Percentiles rank a stretch among this genome's conserved stretches.
phyloP scores from a whole-genome alignment of 2,888 invertebrate genomes.

The Agrotis exclamationis region DNA sequence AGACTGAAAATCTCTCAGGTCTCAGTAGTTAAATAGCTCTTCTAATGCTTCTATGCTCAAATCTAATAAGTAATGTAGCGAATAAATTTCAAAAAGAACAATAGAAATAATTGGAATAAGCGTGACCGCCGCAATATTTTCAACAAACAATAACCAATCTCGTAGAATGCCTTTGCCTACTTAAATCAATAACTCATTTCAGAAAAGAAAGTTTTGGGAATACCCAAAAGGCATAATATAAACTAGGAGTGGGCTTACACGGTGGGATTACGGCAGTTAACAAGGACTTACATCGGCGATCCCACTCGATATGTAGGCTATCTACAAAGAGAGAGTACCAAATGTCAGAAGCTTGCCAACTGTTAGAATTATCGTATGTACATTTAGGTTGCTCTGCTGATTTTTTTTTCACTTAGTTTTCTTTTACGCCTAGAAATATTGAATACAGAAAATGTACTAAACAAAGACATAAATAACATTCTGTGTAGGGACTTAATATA shows the following conservation, averaged over 20 bases:
- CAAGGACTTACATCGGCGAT: conserved; percentile 75
- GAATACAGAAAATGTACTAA: conserved; percentile 10
- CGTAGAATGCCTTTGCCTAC: neutral
- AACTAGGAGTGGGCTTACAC: conserved; percentile 67
- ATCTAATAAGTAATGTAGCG: neutral
- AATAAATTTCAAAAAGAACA: neutral
- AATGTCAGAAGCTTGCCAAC: conserved; percentile 80
- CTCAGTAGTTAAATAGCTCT: neutral
- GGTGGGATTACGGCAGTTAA: conserved; percentile 79
- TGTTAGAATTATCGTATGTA: conserved; percentile 73
- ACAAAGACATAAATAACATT: conserved; percentile 3
- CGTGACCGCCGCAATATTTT: conserved; percentile 1
- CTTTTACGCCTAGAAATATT: conserved; percentile 1
- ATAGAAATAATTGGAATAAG: neutral
- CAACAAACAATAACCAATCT: conserved; percentile 18
- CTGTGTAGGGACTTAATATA: conserved; percentile 11
- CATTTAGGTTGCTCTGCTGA: conserved; percentile 63
- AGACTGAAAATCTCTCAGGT: neutral
- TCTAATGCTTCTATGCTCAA: neutral
- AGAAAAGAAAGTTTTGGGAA: conserved; percentile 42
- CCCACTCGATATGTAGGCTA: conserved; percentile 71
- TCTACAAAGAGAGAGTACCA: conserved; percentile 76
- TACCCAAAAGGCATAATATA: conserved; percentile 62
- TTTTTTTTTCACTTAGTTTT: neutral
- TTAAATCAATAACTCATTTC: conserved; percentile 38